Evolutionary conservation across 2,797 vertebrate species (phyloP), one percentile per base, ranked within the genome.

Genomic region (Paedocypris micromegethes): DNA sequence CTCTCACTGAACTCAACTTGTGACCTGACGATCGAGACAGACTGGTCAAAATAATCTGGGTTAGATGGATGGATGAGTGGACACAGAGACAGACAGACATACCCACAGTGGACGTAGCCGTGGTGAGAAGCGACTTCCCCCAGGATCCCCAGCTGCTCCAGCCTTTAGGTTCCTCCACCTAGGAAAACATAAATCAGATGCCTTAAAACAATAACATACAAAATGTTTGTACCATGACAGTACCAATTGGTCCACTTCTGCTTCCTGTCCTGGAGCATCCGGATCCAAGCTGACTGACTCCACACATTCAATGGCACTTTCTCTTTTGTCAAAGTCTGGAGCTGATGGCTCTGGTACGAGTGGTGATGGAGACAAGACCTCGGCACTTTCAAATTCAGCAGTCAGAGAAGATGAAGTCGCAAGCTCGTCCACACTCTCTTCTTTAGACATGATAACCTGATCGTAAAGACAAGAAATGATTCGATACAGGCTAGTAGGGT

Each of bases 111-210:
- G 94, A 94, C 73, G 91, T 93, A 71, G 96, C 95, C 2, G 91
- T 93, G n/a, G 89, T 96, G 67, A 98, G 83, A 4, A 97, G 87
- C 75, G 94, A 95, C 79, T 94, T 98, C 49, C 96, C 94, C 96
- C 96, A 98, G 42, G 91, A 91, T 40, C 96, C 90, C 96, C 95
- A 98, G 42, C 91, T 88, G 77, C 85, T 87, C 96, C 96, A 98
- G 37, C 82, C 76, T 77, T 91, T 92, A 56, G 72, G 46, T 53
- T 52, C 1, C 67, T 43, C 62, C 42, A 73, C 5, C 64, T 40
- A 75, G 38, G 46, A 3, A 49, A 49, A 69, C 46, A 38, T 58
- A 3, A 74, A n/a, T 65, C 7, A 75, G 58, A 74, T 23, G 23
- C 23, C 52, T 73, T 64, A 48, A 58, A 56, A 68, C 7, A 71